These are phyloP conservation scores for Agapornis canus DNA, from an alignment of 2,797 vertebrate genomes.

Conservation along the genomic window DNA sequence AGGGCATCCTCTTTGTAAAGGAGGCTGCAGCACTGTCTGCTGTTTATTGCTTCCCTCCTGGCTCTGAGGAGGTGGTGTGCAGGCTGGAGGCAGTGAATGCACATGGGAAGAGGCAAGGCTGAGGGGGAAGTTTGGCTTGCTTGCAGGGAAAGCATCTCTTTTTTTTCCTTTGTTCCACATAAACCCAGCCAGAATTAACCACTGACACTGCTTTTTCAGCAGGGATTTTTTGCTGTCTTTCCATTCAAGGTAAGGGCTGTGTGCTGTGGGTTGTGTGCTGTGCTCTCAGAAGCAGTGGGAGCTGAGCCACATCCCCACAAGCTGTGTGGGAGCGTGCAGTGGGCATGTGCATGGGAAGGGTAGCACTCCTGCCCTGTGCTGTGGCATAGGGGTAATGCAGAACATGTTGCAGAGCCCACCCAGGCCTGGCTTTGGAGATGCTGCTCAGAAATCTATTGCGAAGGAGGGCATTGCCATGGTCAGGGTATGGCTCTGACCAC, in stretches of 20 bases:
- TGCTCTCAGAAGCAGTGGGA: neutral
- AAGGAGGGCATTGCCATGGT: rapidly evolving
- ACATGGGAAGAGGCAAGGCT: neutral
- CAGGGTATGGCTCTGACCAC: neutral
- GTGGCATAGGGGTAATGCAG: neutral
- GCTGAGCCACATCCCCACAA: neutral
- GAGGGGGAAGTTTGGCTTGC: neutral
- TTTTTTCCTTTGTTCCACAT: neutral
- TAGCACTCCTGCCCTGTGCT: rapidly evolving
- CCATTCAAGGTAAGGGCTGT: slow-evolving; percentile 18
- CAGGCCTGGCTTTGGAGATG: neutral
- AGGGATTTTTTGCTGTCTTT: neutral
- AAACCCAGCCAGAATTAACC: neutral
- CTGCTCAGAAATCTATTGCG: rapidly evolving
- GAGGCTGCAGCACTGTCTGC: neutral
- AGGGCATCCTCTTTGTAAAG: neutral
- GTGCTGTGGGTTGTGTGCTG: neutral
- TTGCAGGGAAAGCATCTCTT: neutral
- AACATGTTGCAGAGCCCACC: neutral
- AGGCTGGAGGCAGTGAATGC: neutral
- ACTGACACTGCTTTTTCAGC: neutral
- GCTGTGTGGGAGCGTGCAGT: rapidly evolving
- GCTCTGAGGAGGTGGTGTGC: neutral
- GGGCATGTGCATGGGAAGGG: rapidly evolving
- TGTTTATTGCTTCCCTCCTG: neutral